These are phyloP conservation scores for Crotalus tigris DNA, from an alignment of 2,113 vertebrate species.

Conservation along the genomic window DNA sequence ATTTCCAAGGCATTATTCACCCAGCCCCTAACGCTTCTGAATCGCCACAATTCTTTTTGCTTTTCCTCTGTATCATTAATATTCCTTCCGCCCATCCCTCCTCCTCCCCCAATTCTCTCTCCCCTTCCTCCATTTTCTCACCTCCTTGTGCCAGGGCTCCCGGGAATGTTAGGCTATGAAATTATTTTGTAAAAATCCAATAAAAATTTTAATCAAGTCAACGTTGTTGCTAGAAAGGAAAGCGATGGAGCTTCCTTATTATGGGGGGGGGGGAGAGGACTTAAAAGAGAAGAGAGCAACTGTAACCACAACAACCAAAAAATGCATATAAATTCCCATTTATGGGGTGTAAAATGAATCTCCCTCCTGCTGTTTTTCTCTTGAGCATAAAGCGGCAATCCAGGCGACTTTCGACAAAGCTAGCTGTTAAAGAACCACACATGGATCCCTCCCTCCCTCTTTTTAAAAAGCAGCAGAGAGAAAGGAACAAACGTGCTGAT, in stretches of 20 bases:
- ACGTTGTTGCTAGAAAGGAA: conserved; percentile 62
- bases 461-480: not conserved
- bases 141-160: conserved; percentile 45
- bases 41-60: conserved; percentile 50
- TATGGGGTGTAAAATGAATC: not conserved
- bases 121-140: not conserved
- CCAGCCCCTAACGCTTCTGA: conserved; percentile 32
- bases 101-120: not conserved
- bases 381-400: not conserved
- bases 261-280: not conserved
- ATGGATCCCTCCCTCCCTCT: too few species aligned
- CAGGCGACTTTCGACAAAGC: not conserved
- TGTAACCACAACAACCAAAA: conserved; percentile 2
- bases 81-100: not conserved
- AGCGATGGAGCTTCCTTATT: conserved; percentile 57
- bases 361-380: not conserved
- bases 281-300: not conserved
- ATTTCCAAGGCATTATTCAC: conserved; percentile 51
- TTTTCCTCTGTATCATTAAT: conserved; percentile 50
- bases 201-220: conserved; percentile 77
- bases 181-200: conserved; percentile 74
- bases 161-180: conserved; percentile 60
- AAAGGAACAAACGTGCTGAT: not conserved
- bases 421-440: too few species aligned
- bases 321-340: not conserved